Evolutionary conservation across 2,113 vertebrate genomes (phyloP).

Genomic region (Pitta sordida): DNA sequence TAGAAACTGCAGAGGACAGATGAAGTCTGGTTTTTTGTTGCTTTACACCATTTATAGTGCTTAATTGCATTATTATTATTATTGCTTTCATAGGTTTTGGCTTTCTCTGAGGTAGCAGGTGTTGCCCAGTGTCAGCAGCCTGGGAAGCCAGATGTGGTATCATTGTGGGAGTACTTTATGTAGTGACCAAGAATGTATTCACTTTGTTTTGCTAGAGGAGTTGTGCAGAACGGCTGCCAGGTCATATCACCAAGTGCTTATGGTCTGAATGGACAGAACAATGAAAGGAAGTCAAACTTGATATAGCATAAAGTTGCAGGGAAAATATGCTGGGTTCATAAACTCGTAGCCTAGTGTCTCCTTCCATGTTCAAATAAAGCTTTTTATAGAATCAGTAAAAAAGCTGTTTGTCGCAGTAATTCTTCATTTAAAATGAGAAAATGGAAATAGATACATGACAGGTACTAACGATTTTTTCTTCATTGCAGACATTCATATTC

Average conservation of each 20-base stretch:
- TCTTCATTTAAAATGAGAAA: neutral
- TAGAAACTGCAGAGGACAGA: neutral
- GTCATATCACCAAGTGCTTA: neutral
- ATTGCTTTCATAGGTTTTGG: neutral
- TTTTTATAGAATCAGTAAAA: neutral
- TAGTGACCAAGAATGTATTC: neutral
- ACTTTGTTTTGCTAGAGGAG: neutral
- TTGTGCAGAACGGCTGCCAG: neutral
- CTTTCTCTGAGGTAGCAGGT: neutral
- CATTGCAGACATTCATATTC: neutral
- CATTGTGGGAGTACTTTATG: fast-evolving
- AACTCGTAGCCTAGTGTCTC: neutral
- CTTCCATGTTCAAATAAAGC: neutral
- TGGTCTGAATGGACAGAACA: neutral
- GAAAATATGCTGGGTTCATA: neutral
- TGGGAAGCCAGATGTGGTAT: neutral
- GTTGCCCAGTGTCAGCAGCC: neutral
- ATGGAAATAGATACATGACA: neutral
- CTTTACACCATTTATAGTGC: neutral
- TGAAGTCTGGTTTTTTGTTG: neutral
- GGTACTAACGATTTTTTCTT: neutral
- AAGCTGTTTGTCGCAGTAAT: neutral
- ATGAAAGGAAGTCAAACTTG: neutral
- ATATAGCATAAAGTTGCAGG: neutral
- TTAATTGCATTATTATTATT: neutral